Evolutionary conservation across 1,140 invertebrate genomes (phyloP).

Genomic region (Trinorchestia longiramus): DNA sequence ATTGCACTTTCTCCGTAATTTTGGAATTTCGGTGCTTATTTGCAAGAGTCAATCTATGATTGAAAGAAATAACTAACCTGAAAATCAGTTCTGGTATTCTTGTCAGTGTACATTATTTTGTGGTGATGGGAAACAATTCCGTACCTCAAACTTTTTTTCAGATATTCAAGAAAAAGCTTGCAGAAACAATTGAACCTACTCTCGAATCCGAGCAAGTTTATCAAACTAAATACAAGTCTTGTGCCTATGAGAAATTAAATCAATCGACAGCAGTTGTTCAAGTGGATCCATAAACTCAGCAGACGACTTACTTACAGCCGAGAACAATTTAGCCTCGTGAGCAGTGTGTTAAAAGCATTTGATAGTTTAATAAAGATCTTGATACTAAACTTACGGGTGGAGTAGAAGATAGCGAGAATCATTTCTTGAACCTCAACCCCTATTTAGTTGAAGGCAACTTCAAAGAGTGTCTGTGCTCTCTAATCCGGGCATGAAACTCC

Average conservation of each 20-base stretch:
- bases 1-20: not conserved
- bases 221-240: not conserved
- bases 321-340: not conserved
- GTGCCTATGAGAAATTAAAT: not conserved
- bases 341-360: not conserved
- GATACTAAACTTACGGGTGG: not conserved
- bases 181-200: not conserved
- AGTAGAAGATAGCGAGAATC: not conserved
- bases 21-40: not conserved
- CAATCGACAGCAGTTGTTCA: not conserved
- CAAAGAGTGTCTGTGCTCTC: not conserved
- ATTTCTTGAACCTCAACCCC: not conserved
- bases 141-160: not conserved
- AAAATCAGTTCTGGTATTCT: not conserved
- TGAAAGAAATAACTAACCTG: not conserved
- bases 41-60: not conserved
- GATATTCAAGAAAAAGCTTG: not conserved
- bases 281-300: not conserved
- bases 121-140: not conserved
- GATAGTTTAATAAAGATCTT: not conserved
- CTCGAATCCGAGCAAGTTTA: not conserved
- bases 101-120: not conserved
- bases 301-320: not conserved
- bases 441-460: not conserved
- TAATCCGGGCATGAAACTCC: conserved; percentile 20